Conservation (phyloP, 2,113 vertebrate species). For the Naja naja region DNA sequence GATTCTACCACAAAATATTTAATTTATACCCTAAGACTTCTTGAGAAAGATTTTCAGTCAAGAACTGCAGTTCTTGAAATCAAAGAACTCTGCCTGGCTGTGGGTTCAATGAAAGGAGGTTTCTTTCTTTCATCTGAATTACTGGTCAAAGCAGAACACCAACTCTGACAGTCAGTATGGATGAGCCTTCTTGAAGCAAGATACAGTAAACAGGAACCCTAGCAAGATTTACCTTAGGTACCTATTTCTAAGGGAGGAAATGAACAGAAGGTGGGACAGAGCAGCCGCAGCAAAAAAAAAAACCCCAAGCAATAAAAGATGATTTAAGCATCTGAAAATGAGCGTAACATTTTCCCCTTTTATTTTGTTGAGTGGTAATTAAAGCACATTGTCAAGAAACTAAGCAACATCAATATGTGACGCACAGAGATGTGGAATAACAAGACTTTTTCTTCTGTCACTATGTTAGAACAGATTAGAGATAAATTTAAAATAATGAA, state of each 20-base stretch:
- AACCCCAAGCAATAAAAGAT: not conserved
- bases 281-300: not conserved
- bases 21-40: not conserved
- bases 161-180: not conserved
- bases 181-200: not conserved
- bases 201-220: not conserved
- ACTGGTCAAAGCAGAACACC: not conserved
- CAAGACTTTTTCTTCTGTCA: not conserved
- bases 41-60: not conserved
- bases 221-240: not conserved
- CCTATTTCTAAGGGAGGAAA: not conserved
- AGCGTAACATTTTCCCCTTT: not conserved
- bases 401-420: not conserved
- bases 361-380: not conserved
- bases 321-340: not conserved
- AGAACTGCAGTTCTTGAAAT: not conserved
- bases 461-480: not conserved
- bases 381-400: not conserved
- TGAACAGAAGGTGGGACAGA: not conserved
- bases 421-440: not conserved
- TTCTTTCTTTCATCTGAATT: not conserved
- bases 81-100: not conserved
- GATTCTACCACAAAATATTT: not conserved
- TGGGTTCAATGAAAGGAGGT: not conserved
- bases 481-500: not conserved